A percentile compares a stretch with the other conserved stretches of the same genome.
Conservation (phyloP, 1,140 invertebrate genomes). For the Achroia grisella region DNA sequence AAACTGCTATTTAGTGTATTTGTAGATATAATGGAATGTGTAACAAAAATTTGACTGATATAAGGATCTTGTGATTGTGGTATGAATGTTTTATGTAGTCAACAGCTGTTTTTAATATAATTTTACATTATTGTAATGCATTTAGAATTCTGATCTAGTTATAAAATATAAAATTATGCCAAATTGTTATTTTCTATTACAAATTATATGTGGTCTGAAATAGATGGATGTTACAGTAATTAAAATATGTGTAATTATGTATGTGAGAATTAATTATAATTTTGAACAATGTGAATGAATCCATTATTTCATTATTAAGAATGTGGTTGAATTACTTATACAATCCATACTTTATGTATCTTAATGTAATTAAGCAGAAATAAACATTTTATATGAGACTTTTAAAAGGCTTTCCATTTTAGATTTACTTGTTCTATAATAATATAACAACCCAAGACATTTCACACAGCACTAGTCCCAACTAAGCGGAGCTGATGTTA, state of each 20-base stretch:
- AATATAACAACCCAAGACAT: too few relatives aligned
- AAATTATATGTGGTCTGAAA: constrained; percentile 32
- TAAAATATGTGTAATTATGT: background rate
- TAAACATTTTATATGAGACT: constrained; percentile 73
- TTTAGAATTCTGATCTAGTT: constrained; percentile 64
- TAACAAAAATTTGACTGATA: constrained; percentile 59
- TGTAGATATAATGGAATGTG: constrained; percentile 46
- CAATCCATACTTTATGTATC: constrained; percentile 63
- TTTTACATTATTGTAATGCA: constrained; percentile 57
- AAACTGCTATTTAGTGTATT: constrained; percentile 54
- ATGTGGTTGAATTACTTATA: constrained; percentile 49
- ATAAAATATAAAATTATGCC: constrained; percentile 61
- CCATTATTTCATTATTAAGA: constrained; percentile 42
- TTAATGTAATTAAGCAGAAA: constrained; percentile 65
- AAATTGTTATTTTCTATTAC: constrained; percentile 67
- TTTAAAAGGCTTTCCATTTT: constrained; percentile 43
- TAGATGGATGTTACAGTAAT: constrained; percentile 10
- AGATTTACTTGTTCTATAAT: too few relatives aligned
- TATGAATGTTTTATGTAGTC: constrained; percentile 62
- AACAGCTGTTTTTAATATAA: constrained; percentile 42
- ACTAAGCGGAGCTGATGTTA: too few relatives aligned
- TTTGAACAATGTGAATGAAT: constrained; percentile 37
- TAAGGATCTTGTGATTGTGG: constrained; percentile 63
- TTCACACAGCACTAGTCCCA: too few relatives aligned
- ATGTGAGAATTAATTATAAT: constrained; percentile 11